These are phyloP conservation scores for Polyommatus iphigenia DNA, from an alignment of 2,888 invertebrate species.

Conservation along the genomic window DNA sequence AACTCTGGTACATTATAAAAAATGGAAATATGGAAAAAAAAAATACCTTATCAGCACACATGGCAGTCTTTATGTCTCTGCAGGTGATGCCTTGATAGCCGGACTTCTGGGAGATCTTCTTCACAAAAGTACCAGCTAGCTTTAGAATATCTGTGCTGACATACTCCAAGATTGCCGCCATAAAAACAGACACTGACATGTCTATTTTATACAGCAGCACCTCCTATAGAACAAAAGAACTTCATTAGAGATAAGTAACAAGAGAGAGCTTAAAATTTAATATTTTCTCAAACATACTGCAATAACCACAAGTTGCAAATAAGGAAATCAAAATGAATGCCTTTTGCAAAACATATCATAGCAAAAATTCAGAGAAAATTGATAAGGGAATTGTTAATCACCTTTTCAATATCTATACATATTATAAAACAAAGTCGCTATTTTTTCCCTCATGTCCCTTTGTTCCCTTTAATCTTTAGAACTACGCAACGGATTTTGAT, in stretches of 20 bases:
- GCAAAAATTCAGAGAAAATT: neutral
- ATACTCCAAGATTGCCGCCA: conserved; percentile 96
- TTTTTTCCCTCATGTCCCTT: too few species aligned
- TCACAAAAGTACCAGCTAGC: conserved; percentile 98
- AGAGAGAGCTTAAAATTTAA: too few species aligned
- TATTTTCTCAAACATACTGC: neutral
- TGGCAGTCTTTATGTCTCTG: conserved; percentile 97
- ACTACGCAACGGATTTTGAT: too few species aligned
- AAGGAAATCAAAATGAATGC: neutral
- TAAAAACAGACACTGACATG: conserved; percentile 91
- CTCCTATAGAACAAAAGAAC: conserved; percentile 78
- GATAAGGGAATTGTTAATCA: neutral
- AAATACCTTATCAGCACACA: conserved; percentile 99
- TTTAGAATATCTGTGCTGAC: conserved; percentile 97
- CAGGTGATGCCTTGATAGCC: conserved; percentile 86
- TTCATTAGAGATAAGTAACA: too few species aligned
- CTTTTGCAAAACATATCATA: conserved; percentile 28
- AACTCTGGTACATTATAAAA: neutral
- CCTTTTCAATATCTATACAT: neutral
- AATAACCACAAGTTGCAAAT: neutral
- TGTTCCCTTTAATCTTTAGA: too few species aligned
- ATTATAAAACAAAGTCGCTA: too few species aligned
- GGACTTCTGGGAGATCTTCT: conserved; percentile 91
- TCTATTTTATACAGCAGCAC: conserved; percentile 93
- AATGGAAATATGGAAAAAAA: neutral